Evolutionary conservation across 2,113 vertebrate species (phyloP), one percentile per base, ranked within the genome.

Genomic region (Cheilinus undulatus): DNA sequence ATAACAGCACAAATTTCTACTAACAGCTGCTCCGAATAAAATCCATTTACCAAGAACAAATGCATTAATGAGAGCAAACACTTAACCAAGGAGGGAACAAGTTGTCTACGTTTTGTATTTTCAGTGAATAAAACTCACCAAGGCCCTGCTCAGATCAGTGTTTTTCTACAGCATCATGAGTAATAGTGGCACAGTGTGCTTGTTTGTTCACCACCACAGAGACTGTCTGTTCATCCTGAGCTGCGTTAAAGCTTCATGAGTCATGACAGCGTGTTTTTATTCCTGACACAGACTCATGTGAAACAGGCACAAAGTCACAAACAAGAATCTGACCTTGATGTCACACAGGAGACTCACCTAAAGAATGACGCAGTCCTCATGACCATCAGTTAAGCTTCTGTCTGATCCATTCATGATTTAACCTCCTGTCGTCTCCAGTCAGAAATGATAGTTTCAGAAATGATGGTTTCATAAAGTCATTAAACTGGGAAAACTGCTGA

Each of bases 81-180:
- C n/a, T n/a, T n/a, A n/a, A n/a, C n/a, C n/a, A n/a, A n/a, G n/a
- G n/a, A n/a, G n/a, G n/a, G n/a, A n/a, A n/a, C n/a, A n/a, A n/a
- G n/a, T n/a, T n/a, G n/a, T n/a, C n/a, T n/a, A 36, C 11, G 51
- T 52, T 66, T 45, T 65, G 5, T 14, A 20, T 48, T 62, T 62
- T 43, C 19, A 26, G 23, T 54, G 23, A 26, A 20, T 38, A 34
- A 22, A 32, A 19, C 6, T 10, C 11, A 51, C 32, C 15, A 43
- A 54, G 22, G 28, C 42, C 22, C 32, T 36, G 34, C 3, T 54
- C 5, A 13, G 9, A 45, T 59, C 7, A 5, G 5, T 36, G 7
- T 4, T 45, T 26, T 82, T 57, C 69, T 65, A 27, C 49, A 66
- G 70, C 54, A 63, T 62, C 52, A 12, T 78, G 77, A 85, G 53